Evolutionary conservation across 2,888 invertebrate species (phyloP), one percentile per base, ranked within the genome.

Genomic region (Andrena fulva): DNA sequence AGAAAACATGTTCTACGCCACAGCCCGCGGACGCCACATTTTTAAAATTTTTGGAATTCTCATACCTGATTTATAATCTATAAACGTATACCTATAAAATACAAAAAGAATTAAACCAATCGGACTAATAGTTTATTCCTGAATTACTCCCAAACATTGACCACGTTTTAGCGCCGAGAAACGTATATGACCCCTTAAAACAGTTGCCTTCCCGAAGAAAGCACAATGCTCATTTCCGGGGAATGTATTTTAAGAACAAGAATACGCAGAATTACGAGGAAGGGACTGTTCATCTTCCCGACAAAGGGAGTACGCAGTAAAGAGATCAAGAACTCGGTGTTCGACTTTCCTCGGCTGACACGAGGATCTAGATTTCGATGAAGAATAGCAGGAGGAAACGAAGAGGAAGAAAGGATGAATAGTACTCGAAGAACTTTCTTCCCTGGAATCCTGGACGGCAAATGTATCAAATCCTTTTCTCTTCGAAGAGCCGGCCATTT

Each of bases 361-460:
- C 77, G 54, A 35, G 84, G 77, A 80, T 84, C 82, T 84, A 80
- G 84, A 85, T 85, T 85, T 72, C 75, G 77, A 84, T 85, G 85
- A 85, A 75, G 84, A 80, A 85, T 84, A 64, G 80, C 77, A 7
- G 68, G 56, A 60, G 59, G 74, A 68, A 73, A 70, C 71, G 73
- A 66, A 54, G 63, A 67, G 80, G 76, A 77, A 73, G 73, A 76
- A 76, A 70, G 78, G 73, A 76, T 68, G 84, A 84, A 81, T 70
- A 74, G 80, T 64, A 56, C 84, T 85, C 80, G 80, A 74, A 31
- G 29, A 82, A 74, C 70, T 78, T 82, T 77, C 77, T 73, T 79
- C 79, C 82, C 56, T 29, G 59, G 67, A 78, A 85, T 74, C 77
- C 82, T 75, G 66, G 33, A 59, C 79, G 72, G 72, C 68, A 83